Evolutionary conservation across 2,797 vertebrate genomes (phyloP), one percentile per base, ranked within the genome.

Genomic region (Falco biarmicus): DNA sequence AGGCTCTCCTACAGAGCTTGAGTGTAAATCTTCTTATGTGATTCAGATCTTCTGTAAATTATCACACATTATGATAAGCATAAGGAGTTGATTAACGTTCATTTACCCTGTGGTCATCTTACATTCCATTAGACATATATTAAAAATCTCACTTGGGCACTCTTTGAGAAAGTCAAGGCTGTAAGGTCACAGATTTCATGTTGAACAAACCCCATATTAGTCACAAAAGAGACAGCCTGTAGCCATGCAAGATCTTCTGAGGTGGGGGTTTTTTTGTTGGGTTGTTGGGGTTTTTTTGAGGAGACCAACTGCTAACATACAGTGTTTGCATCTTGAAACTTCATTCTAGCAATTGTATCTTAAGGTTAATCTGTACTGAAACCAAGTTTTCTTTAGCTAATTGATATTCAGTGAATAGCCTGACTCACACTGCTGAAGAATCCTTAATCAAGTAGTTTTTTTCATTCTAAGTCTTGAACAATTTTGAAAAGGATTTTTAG

Each of bases 401-500:
- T 84, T 96, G 81, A 75, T 96, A 91, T 93, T 92, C 87, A 70
- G 48, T 77, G 80, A 77, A 77, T 86, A 37, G 31, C 39, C 65
- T 91, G 31, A 63, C 66, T 69, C 48, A 20, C 53, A 41, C 17
- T 51, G 28, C 71, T 91, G 93, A 73, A 84, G 45, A 63, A 82
- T 86, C 57, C 41, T 34, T 91, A 87, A 79, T 43, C 34, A 24
- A 91, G 47, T 57, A 56, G 22, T 34, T 51, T 95, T 68, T 19
- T 80, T 37, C 10, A 9, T 80, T 89, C 41, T 74, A 63, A 31
- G 25, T n/a, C 54, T 68, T 70, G 43, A 66, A 95, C 92, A 85
- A 11, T 70, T 95, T 84, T 77, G 84, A 94, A 94, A 94, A 95
- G 80, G 86, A 90, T 83, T 90, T 97, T 92, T 80, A 96, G 76